A percentile compares a stretch with the other conserved stretches of the same genome.
These are phyloP conservation scores for Mionectes olivaceus DNA, from an alignment of 2,797 vertebrate genomes.

Conservation along the genomic window DNA sequence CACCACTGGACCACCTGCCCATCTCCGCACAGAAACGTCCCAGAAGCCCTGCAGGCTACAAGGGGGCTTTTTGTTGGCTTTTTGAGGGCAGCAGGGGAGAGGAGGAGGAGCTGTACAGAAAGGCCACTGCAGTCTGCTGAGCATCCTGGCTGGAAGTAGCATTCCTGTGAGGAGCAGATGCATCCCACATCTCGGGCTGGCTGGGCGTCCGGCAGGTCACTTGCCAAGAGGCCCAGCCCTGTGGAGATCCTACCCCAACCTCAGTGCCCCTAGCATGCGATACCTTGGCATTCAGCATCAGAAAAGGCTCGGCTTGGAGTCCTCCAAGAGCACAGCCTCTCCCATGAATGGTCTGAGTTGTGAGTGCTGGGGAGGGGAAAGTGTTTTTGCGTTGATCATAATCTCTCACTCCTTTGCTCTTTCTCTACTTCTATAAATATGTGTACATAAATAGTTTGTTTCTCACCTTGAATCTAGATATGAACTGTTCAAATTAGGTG, in stretches of 20 bases:
- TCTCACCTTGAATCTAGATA: conserved; percentile 72
- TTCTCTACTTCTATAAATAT: conserved; percentile 74
- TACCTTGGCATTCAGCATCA: conserved; percentile 63
- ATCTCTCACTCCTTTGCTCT: conserved; percentile 50
- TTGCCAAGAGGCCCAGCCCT: conserved; percentile 30
- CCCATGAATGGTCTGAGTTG: conserved; percentile 41
- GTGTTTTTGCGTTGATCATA: conserved; percentile 38
- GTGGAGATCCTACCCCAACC: neutral
- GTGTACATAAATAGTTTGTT: conserved; percentile 77
- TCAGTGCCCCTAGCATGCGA: conserved; percentile 49
- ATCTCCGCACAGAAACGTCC: neutral
- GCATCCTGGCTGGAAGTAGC: conserved; percentile 51
- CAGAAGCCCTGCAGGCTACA: conserved; percentile 1
- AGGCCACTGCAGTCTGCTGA: conserved; percentile 59
- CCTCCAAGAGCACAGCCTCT: conserved; percentile 63
- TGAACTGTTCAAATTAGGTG: conserved; percentile 79
- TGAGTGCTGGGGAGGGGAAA: conserved; percentile 69
- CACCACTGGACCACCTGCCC: neutral
- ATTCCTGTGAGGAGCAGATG: conserved; percentile 50
- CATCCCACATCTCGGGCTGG: neutral
- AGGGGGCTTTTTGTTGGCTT: neutral
- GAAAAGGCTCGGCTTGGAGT: conserved; percentile 58
- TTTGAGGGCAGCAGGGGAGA: conserved; percentile 1
- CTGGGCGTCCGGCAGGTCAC: neutral
- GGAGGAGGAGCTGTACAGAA: conserved; percentile 56